A percentile compares a stretch with the other conserved stretches of the same genome.
Conservation (phyloP, 2,797 vertebrate genomes). For the Aotus griseimembra region DNA sequence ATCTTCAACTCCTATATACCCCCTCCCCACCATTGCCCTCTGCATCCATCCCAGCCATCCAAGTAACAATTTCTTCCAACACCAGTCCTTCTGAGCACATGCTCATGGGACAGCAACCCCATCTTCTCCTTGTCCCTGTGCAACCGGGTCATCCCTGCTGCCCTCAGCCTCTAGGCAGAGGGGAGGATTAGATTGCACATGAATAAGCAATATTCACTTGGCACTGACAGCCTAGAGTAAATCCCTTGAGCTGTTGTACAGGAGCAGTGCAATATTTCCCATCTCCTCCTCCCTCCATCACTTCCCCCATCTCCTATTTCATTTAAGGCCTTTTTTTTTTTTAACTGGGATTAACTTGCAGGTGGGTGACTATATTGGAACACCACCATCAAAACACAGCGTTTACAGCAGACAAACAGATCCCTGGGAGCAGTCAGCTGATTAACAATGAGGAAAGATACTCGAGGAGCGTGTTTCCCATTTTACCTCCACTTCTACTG, state of each 20-base stretch:
- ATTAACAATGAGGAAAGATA: neutral
- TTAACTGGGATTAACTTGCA: neutral
- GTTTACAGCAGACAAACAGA: neutral
- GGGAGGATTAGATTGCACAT: slow-evolving; percentile 28
- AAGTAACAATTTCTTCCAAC: neutral
- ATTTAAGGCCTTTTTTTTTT: neutral
- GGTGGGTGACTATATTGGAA: slow-evolving; percentile 1
- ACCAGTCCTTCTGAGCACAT: neutral
- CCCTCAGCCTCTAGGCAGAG: neutral
- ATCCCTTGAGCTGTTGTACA: slow-evolving; percentile 61
- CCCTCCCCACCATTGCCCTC: neutral
- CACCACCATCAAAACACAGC: neutral
- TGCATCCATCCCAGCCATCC: neutral
- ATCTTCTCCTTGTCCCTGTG: neutral
- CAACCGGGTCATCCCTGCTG: neutral
- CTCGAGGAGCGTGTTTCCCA: accelerated
- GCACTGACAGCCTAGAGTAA: neutral
- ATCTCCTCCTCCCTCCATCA: neutral
- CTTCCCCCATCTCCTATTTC: slow-evolving; percentile 29
- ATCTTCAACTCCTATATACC: neutral
- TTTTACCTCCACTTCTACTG: neutral
- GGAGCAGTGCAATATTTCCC: slow-evolving; percentile 59
- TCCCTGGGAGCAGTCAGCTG: neutral
- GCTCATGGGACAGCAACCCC: neutral
- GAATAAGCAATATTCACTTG: slow-evolving; percentile 50